Conservation (phyloP, 2,113 vertebrate species). For the Delphinapterus leucas region DNA sequence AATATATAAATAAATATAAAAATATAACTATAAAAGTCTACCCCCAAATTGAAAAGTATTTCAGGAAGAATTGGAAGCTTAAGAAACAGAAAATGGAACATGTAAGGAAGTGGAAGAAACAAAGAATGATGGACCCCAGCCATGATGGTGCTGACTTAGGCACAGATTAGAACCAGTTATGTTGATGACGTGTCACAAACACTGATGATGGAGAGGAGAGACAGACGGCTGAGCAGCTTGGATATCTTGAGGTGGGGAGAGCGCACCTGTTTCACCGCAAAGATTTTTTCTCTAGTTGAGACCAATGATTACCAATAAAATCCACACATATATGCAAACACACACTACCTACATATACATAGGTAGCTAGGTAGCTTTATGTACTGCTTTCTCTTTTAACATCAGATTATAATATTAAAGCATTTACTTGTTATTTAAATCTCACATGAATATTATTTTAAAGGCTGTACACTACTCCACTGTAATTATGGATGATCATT, state of each 20-base stretch:
- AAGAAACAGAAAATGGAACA: not conserved
- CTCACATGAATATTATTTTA: not conserved
- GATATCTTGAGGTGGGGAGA: not conserved
- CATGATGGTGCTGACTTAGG: not conserved
- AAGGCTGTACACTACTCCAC: not conserved
- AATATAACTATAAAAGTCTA: not conserved
- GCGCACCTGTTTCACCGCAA: fast-evolving
- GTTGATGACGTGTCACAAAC: not conserved
- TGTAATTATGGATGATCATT: not conserved
- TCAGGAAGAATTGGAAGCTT: not conserved
- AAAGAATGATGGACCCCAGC: not conserved
- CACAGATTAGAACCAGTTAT: not conserved
- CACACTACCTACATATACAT: not conserved
- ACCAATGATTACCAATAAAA: not conserved
- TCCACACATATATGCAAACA: not conserved
- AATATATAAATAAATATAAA: not conserved
- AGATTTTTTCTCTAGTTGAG: not conserved
- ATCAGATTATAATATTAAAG: not conserved
- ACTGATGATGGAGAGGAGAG: not conserved
- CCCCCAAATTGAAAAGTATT: not conserved
- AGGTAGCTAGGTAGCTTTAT: not conserved
- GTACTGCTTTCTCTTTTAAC: not conserved
- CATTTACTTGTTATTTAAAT: slow-evolving; percentile 14
- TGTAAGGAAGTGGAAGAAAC: not conserved
- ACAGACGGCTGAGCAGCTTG: not conserved